Evolutionary conservation across 2,888 invertebrate genomes (phyloP).

Genomic region (Spatulosminthurus flaviceps): DNA sequence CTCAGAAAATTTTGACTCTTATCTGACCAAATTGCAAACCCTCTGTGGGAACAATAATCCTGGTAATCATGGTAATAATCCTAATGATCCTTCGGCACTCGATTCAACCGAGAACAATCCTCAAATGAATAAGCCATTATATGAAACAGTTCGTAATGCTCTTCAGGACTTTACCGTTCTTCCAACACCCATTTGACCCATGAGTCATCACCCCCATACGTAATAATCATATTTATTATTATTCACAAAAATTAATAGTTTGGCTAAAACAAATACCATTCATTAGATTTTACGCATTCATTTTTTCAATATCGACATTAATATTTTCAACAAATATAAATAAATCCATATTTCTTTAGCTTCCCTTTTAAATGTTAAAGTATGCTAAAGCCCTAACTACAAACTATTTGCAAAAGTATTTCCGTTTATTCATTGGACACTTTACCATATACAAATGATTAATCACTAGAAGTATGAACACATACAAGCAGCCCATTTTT

Average conservation of each 20-base stretch:
- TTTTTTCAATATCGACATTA: too few species aligned
- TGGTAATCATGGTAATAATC: conserved; percentile 63
- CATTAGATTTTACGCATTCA: too few species aligned
- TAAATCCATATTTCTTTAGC: too few species aligned
- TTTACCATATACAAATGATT: too few species aligned
- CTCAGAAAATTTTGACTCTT: conserved; percentile 92
- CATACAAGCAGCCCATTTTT: too few species aligned
- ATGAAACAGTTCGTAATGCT: conserved; percentile 89
- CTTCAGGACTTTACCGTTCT: conserved; percentile 91
- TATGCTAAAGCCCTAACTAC: too few species aligned
- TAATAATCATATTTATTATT: not conserved
- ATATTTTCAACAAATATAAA: too few species aligned
- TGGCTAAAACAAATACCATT: too few species aligned
- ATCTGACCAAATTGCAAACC: conserved; percentile 89
- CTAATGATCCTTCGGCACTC: conserved; percentile 51
- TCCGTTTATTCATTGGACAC: too few species aligned
- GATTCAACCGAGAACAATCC: conserved; percentile 71
- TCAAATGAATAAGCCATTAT: conserved; percentile 81
- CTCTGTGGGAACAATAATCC: conserved; percentile 71
- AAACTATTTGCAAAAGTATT: too few species aligned
- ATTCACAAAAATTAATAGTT: not conserved
- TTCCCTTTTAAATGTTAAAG: too few species aligned
- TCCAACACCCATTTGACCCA: conserved; percentile 83
- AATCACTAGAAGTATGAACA: too few species aligned
- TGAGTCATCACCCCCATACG: conserved; percentile 1